These are phyloP conservation scores for Microctonus aethiopoides DNA, from an alignment of 2,888 invertebrate genomes.

Conservation along the genomic window DNA sequence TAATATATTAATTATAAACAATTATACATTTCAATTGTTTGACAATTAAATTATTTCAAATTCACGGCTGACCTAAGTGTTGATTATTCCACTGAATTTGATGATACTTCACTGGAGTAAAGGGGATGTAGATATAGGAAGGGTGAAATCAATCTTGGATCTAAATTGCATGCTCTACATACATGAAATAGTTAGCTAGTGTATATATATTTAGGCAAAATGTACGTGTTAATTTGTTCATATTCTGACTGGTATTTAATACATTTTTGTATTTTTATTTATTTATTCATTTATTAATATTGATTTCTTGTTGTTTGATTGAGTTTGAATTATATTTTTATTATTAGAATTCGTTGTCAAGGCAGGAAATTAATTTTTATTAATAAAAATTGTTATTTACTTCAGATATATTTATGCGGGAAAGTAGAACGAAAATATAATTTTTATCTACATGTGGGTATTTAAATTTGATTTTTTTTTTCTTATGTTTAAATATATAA, in stretches of 20 bases:
- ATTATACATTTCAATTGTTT: slow-evolving; percentile 5
- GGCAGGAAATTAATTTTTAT: not conserved
- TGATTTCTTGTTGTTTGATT: not conserved
- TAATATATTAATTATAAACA: not conserved
- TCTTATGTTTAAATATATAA: too few species aligned
- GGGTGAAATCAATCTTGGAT: slow-evolving; percentile 18
- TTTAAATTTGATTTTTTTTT: not conserved
- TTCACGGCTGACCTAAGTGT: slow-evolving; percentile 11
- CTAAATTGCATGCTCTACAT: slow-evolving; percentile 31
- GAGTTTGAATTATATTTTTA: not conserved
- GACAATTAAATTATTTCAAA: not conserved
- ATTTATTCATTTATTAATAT: too few species aligned
- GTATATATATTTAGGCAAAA: not conserved
- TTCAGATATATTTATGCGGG: too few species aligned
- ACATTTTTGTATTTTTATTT: too few species aligned
- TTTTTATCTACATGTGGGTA: not conserved
- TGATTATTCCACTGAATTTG: slow-evolving; percentile 16
- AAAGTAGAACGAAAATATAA: not conserved
- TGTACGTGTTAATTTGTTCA: too few species aligned
- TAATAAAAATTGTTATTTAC: not conserved
- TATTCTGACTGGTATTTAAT: too few species aligned
- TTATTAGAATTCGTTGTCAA: not conserved
- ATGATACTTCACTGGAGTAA: not conserved
- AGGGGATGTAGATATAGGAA: too few species aligned
- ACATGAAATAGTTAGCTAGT: not conserved